phyloP scores from a whole-genome alignment of 2,113 vertebrate genomes.

The Cricetomys ansorgei region DNA sequence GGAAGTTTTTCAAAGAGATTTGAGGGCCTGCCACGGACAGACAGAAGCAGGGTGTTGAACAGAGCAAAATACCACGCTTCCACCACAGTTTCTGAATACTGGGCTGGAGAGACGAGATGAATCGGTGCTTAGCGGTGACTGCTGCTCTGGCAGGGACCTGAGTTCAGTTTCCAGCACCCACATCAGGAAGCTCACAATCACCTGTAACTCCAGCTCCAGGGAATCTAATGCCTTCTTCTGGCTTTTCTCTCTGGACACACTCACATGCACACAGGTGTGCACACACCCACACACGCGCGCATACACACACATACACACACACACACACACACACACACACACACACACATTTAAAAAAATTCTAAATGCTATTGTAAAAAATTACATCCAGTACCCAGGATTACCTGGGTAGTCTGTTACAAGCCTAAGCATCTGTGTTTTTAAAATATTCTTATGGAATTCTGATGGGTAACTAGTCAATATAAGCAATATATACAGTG shows the following conservation, averaged over 20 bases:
- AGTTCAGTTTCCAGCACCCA: background rate
- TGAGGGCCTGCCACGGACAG: background rate
- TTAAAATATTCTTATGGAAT: background rate
- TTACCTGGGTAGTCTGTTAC: background rate
- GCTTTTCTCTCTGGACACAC: background rate
- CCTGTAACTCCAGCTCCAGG: background rate
- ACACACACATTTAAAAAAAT: background rate
- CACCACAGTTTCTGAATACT: background rate
- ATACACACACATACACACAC: accelerated
- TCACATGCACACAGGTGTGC: no score
- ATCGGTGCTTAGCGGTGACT: background rate
- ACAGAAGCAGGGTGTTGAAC: background rate
- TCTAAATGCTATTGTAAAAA: background rate
- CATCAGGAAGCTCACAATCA: background rate
- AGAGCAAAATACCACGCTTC: background rate
- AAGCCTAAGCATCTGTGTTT: background rate
- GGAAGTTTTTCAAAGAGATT: no score
- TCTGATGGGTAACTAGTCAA: background rate
- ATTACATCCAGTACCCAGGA: background rate
- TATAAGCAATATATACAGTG: accelerated
- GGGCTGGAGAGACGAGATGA: background rate
- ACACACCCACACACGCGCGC: background rate
- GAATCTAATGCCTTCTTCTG: background rate
- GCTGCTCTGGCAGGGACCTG: background rate
- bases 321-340: background rate